These are phyloP conservation scores for Pollenia angustigena DNA, from an alignment of 2,888 invertebrate species.

Conservation along the genomic window DNA sequence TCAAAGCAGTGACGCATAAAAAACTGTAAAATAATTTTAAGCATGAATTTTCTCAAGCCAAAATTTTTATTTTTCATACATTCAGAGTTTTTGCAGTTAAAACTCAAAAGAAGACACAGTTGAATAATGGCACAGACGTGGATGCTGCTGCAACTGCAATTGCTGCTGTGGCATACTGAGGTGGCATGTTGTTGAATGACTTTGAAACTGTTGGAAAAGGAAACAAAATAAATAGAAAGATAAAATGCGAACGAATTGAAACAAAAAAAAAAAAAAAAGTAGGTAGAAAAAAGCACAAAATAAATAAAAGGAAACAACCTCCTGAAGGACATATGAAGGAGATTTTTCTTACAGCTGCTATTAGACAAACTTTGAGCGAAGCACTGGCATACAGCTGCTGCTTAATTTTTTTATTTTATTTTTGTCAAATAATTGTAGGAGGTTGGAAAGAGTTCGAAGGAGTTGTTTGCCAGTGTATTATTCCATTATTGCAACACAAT, in stretches of 20 bases:
- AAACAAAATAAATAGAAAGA: constrained; percentile 46
- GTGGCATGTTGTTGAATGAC: constrained; percentile 62
- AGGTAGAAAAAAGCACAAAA: constrained; percentile 32
- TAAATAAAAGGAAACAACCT: constrained; percentile 72
- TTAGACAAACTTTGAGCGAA: constrained; percentile 15
- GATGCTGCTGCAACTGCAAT: constrained; percentile 57
- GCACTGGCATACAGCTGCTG: constrained; percentile 25
- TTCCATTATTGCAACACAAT: constrained; percentile 9
- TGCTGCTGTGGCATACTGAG: constrained; percentile 21
- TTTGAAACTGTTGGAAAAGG: constrained; percentile 59
- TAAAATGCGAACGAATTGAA: constrained; percentile 39
- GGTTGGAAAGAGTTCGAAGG: not conserved
- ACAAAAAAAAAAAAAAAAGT: constrained; percentile 32
- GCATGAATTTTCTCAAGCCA: constrained; percentile 46
- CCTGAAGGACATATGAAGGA: constrained; percentile 83
- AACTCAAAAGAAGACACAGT: constrained; percentile 10
- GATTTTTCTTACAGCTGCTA: constrained; percentile 74
- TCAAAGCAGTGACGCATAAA: constrained; percentile 59
- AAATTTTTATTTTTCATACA: constrained; percentile 26
- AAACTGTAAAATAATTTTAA: constrained; percentile 59
- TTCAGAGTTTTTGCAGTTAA: not conserved
- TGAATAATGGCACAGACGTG: constrained; percentile 1
- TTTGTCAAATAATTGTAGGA: constrained; percentile 33
- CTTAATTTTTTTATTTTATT: constrained; percentile 51
- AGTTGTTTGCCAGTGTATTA: not conserved